Evolutionary conservation across 2,888 invertebrate genomes (phyloP).

Genomic region (Timema podura): DNA sequence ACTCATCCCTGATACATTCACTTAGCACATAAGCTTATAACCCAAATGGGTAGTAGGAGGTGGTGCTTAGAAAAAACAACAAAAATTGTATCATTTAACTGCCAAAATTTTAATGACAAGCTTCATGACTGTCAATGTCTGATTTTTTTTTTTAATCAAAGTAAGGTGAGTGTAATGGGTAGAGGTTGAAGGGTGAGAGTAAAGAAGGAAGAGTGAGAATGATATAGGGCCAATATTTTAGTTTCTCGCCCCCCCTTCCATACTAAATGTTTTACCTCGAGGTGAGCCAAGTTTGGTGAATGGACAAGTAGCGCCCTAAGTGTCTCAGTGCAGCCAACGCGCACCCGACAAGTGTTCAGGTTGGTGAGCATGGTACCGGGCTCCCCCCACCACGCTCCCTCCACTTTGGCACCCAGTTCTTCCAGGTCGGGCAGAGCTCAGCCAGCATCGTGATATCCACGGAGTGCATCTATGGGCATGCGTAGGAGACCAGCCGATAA

Average conservation of each 20-base stretch:
- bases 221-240: no score
- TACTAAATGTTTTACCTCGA: conserved; percentile 23
- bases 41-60: no score
- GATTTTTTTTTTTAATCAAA: background rate
- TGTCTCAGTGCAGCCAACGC: conserved; percentile 25
- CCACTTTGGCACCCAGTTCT: conserved; percentile 36
- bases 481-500: no score
- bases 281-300: conserved; percentile 18
- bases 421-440: conserved; percentile 33
- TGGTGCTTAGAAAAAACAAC: no score
- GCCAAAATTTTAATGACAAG: background rate
- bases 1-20: no score
- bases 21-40: no score
- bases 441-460: conserved; percentile 34
- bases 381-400: conserved; percentile 23
- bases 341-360: conserved; percentile 24
- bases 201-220: no score
- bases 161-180: background rate
- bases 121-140: background rate
- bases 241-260: background rate
- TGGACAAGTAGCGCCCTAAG: conserved; percentile 24
- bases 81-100: background rate
- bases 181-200: no score
- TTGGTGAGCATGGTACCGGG: conserved; percentile 23
- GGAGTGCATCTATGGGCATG: conserved; percentile 31